phyloP scores from a whole-genome alignment of 2,797 vertebrate species.

The Syndactyla subalaris region DNA sequence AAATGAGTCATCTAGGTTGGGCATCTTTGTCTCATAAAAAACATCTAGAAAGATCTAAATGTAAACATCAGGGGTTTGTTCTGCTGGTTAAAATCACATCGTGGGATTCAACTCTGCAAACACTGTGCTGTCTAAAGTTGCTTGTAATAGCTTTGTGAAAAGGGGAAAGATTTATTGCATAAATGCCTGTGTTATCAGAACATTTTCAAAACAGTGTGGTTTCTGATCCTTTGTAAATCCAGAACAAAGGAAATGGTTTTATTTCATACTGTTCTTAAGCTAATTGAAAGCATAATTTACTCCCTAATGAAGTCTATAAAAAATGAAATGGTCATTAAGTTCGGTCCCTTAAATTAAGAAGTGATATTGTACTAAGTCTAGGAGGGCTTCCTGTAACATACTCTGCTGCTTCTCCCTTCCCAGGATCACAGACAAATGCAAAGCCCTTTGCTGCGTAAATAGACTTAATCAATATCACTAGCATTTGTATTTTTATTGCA shows the following conservation, averaged over 20 bases:
- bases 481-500: neutral
- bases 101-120: neutral
- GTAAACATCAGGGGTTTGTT: neutral
- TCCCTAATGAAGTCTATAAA: neutral
- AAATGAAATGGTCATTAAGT: neutral
- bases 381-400: neutral
- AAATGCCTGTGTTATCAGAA: rapidly evolving
- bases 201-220: neutral
- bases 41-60: neutral
- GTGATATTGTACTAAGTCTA: neutral
- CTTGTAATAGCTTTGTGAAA: neutral
- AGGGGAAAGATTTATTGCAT: neutral
- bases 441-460: neutral
- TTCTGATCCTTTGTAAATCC: neutral
- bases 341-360: neutral
- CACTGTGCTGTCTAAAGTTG: neutral
- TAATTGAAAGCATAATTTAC: neutral
- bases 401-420: neutral
- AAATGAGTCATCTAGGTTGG: neutral
- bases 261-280: neutral
- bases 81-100: neutral
- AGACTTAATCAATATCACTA: neutral
- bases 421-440: neutral
- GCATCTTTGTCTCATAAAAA: neutral
- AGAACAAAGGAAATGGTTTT: neutral